Percentiles rank a stretch among this genome's conserved stretches.
phyloP scores from a whole-genome alignment of 2,888 invertebrate species.

The Phyllotreta striolata region DNA sequence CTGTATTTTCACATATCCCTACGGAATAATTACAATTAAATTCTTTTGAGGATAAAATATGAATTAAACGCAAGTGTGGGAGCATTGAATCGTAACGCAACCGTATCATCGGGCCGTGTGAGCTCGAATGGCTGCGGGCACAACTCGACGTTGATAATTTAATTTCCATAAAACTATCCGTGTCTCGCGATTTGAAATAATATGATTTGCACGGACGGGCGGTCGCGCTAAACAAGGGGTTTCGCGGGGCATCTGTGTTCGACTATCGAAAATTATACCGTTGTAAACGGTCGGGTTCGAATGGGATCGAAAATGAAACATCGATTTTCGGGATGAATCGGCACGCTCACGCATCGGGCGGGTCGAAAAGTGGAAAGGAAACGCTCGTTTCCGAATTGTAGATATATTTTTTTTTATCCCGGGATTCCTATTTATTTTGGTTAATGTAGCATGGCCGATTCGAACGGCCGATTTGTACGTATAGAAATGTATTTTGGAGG shows the following conservation, averaged over 20 bases:
- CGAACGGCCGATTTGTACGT: too few relatives aligned
- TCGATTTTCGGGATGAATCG: slow-evolving; percentile 16
- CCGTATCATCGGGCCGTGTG: neutral
- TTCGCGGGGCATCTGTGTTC: neutral
- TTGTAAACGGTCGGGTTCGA: slow-evolving; percentile 25
- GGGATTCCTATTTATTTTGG: too few relatives aligned
- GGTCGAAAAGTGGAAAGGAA: too few relatives aligned
- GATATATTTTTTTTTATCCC: too few relatives aligned
- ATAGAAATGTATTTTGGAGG: too few relatives aligned
- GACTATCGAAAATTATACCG: slow-evolving; percentile 26
- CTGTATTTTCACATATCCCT: too few relatives aligned
- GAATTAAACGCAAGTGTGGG: slow-evolving; percentile 26
- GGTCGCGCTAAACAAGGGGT: slow-evolving; percentile 29
- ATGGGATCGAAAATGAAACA: slow-evolving; percentile 34
- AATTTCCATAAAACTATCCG: slow-evolving; percentile 36
- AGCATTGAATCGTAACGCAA: slow-evolving; percentile 20
- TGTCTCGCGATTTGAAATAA: slow-evolving; percentile 34
- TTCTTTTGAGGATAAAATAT: slow-evolving; percentile 10
- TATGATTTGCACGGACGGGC: slow-evolving; percentile 28
- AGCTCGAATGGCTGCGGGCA: slow-evolving; percentile 1
- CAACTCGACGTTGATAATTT: slow-evolving; percentile 33
- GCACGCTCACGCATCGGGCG: too few relatives aligned
- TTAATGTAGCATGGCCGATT: too few relatives aligned
- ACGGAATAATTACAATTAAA: neutral
- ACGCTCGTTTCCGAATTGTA: too few relatives aligned